Evolutionary conservation across 2,888 invertebrate genomes (phyloP).

Genomic region (Calameuta pallipes): DNA sequence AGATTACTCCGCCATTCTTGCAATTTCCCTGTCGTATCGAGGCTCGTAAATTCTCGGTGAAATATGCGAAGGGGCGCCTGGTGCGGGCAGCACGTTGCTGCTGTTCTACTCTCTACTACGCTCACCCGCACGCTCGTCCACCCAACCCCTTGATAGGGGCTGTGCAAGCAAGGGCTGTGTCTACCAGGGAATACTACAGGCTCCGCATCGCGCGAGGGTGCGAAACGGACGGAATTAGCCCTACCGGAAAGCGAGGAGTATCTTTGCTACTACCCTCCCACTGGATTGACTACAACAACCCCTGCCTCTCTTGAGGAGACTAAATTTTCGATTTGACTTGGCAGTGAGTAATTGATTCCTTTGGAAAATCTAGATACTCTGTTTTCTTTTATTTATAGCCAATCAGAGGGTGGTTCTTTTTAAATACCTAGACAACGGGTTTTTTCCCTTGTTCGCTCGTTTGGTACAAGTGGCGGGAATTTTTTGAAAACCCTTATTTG

Average conservation of each 20-base stretch:
- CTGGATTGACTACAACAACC: not conserved
- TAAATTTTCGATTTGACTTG: not conserved
- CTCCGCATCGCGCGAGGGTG: slow-evolving; percentile 39
- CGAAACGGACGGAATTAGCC: slow-evolving; percentile 55
- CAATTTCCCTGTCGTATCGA: slow-evolving; percentile 94
- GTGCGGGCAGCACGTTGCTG: slow-evolving; percentile 66
- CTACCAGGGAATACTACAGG: slow-evolving; percentile 47
- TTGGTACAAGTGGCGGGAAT: not conserved
- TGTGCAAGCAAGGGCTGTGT: slow-evolving; percentile 56
- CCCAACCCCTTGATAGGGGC: slow-evolving; percentile 55
- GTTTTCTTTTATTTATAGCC: not conserved
- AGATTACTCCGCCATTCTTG: slow-evolving; percentile 93
- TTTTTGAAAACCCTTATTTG: not conserved
- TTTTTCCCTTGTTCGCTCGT: not conserved
- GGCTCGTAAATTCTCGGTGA: slow-evolving; percentile 88
- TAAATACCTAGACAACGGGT: not conserved
- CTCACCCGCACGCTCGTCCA: slow-evolving; percentile 43
- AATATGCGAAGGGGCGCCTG: slow-evolving; percentile 76
- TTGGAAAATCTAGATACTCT: not conserved
- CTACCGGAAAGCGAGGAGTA: slow-evolving; percentile 33
- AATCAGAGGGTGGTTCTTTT: not conserved
- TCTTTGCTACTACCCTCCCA: not conserved
- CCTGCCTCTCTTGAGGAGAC: not conserved
- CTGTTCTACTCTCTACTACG: slow-evolving; percentile 42
- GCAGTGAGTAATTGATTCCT: not conserved